Evolutionary conservation across 1,140 invertebrate genomes (phyloP).

Genomic region (Platorchestia sp.): DNA sequence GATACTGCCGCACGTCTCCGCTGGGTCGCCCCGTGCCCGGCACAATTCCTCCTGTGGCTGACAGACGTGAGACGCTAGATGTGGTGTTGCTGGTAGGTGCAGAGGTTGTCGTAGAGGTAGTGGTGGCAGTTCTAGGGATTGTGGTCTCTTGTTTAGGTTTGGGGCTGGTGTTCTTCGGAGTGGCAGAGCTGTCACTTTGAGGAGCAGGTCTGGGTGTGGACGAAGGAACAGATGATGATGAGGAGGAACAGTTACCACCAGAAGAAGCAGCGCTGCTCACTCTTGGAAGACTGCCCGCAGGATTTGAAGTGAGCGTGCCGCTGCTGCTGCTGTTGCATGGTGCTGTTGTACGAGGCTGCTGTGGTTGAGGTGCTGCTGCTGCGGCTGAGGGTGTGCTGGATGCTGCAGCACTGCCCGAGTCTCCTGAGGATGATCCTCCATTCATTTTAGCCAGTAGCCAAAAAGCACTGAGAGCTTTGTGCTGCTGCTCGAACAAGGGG

Average conservation of each 20-base stretch:
- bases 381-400: constrained; percentile 42
- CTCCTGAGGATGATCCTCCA: constrained; percentile 33
- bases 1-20: constrained; percentile 26
- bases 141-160: not conserved
- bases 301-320: not conserved
- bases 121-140: not conserved
- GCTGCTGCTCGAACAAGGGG: not conserved
- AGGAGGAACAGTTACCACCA: not conserved
- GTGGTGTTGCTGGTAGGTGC: not conserved
- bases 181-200: not conserved
- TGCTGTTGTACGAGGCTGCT: not conserved
- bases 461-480: constrained; percentile 2
- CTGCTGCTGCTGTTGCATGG: constrained; percentile 25
- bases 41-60: constrained; percentile 26
- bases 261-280: constrained; percentile 1
- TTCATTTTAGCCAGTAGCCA: constrained; percentile 18
- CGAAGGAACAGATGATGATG: not conserved
- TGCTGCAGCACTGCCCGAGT: not conserved
- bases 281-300: constrained; percentile 11
- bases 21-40: constrained; percentile 11
- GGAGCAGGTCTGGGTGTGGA: not conserved
- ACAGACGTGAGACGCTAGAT: not conserved
- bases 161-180: not conserved
- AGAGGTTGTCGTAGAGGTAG: not conserved
- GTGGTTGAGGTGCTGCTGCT: constrained; percentile 48